Evolutionary conservation across 1,140 invertebrate genomes (phyloP), one percentile per base, ranked within the genome.

Genomic region (Drosophila pruinosa): DNA sequence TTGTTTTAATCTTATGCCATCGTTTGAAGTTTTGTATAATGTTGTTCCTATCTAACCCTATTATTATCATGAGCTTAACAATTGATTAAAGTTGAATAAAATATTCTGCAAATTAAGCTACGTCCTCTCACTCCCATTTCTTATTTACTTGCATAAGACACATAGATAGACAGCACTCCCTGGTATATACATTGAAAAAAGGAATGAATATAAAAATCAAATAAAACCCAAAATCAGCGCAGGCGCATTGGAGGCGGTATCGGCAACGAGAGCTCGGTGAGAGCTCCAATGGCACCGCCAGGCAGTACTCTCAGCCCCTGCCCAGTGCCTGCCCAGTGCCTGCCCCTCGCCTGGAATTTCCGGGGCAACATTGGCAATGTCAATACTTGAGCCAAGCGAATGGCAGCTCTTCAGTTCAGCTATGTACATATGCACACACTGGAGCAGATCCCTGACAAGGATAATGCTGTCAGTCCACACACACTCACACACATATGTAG

Each of bases 301-400:
- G 64, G 57, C 31, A 47, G 45, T 61, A 36, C 54, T 61, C 68
- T 65, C 58, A 43, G 10, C 36, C 57, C n/a, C 22, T 58, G 21
- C 48, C 45, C 53, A n/a, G n/a, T 15, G 10, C 10, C 15, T 36
- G 7, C 8, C 1, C 19, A 15, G n/a, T n/a, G n/a, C n/a, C 5
- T 7, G 1, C 24, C 19, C 8, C 2, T 19, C 24, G 4, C 7
- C 15, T 26, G 15, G 43, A 26, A 50, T 53, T 62, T 50, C 36
- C 36, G 47, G 15, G 43, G 7, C 64, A 59, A 38, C 54, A 59
- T 48, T 57, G 48, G 43, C 69, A 48, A 56, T 77, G 67, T 78
- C 78, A 77, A 88, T 88, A 72, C 78, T 78, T 88, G 78, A 86
- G 82, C 83, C 77, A 88, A 53, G 82, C 82, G 82, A 88, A 88